These are phyloP conservation scores for Octonoba sinensis DNA, from an alignment of 2,888 invertebrate species.

Conservation along the genomic window DNA sequence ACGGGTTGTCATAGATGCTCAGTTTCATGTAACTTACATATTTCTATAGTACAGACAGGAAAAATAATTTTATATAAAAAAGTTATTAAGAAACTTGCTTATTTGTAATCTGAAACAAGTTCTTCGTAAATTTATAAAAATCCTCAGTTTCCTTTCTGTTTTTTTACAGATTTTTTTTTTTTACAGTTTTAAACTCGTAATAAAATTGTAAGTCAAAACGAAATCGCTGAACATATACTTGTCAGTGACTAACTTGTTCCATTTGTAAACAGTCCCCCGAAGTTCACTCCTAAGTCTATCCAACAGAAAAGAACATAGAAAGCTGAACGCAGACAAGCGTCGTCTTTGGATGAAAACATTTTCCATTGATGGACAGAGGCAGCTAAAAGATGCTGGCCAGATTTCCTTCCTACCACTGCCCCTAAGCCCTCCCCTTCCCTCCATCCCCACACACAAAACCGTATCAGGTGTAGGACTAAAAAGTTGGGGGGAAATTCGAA, in stretches of 20 bases:
- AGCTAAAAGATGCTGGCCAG: constrained; percentile 56
- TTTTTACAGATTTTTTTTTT: no score
- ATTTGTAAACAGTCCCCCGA: background rate
- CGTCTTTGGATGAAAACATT: constrained; percentile 53
- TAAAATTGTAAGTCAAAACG: no score
- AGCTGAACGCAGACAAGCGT: constrained; percentile 46
- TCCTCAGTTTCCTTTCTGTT: no score
- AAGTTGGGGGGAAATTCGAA: constrained; percentile 34
- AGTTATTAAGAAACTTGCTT: no score
- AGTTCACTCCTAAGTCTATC: background rate
- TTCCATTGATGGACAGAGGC: constrained; percentile 51
- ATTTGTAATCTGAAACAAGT: no score
- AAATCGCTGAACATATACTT: no score
- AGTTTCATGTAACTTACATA: no score
- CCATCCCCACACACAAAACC: constrained; percentile 6
- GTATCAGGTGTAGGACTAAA: constrained; percentile 41
- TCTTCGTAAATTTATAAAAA: no score
- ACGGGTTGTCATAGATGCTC: no score
- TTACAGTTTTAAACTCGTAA: no score
- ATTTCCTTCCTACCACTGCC: constrained; percentile 23
- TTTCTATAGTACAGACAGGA: no score
- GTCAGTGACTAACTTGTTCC: background rate
- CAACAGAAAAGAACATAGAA: background rate
- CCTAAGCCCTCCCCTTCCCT: background rate
- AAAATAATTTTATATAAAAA: no score